phyloP scores from a whole-genome alignment of 37 sponge, comb jelly and placozoan species.

The Halisarca cf. caerulea region DNA sequence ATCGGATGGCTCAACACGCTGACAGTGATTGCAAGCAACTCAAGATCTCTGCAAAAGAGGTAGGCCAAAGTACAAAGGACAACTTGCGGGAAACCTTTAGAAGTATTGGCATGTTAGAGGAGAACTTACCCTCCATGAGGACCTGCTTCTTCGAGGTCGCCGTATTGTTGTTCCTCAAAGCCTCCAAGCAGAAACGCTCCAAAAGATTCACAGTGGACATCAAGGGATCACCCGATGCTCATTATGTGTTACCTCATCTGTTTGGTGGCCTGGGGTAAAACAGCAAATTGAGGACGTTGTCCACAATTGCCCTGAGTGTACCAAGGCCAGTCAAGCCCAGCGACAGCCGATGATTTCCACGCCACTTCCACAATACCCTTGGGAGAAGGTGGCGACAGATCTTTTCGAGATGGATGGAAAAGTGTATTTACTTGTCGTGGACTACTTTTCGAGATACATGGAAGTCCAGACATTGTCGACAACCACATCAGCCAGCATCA shows the following conservation, averaged over 20 bases:
- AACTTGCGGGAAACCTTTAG: background rate
- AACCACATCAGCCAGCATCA: background rate
- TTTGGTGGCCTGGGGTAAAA: constrained; percentile 29
- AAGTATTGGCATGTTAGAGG: constrained; percentile 36
- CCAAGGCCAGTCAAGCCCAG: background rate
- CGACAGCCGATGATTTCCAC: background rate
- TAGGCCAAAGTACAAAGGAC: constrained; percentile 32
- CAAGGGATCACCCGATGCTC: constrained; percentile 33
- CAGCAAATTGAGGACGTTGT: background rate
- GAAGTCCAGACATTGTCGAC: background rate
- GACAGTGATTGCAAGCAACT: too few relatives aligned
- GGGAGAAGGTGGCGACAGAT: background rate
- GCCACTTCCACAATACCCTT: background rate
- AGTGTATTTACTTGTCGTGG: background rate
- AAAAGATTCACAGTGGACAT: constrained; percentile 46
- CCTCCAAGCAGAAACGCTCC: constrained; percentile 16
- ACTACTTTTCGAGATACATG: background rate
- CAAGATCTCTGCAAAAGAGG: constrained; percentile 33
- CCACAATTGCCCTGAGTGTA: constrained; percentile 8
- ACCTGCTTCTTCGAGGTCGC: constrained; percentile 30
- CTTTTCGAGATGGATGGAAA: background rate
- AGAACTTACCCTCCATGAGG: constrained; percentile 1
- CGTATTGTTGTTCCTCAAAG: constrained; percentile 32
- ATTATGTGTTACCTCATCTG: constrained; percentile 3
- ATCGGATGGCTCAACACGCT: too few relatives aligned